Percentiles rank a stretch among this genome's conserved stretches.
Evolutionary conservation across 2,113 vertebrate species (phyloP).

Genomic region (Melanerpes formicivorus): DNA sequence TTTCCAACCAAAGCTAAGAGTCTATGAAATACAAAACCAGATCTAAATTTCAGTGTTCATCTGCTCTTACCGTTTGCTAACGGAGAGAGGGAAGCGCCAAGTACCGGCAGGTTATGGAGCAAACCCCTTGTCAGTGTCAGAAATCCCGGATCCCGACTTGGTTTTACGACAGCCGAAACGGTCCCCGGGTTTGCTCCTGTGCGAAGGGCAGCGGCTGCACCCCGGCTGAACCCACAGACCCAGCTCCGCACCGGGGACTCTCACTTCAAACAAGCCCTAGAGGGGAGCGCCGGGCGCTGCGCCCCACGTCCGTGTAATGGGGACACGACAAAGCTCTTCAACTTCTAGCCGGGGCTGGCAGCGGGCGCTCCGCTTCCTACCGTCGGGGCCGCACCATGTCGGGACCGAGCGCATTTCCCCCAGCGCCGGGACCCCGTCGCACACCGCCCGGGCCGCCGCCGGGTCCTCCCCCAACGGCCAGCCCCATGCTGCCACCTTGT

Average conservation of each 20-base stretch:
- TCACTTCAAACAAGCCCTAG: background rate
- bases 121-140: background rate
- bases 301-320: background rate
- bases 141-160: background rate
- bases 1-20: no score
- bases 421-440: no score
- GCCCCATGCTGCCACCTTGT: background rate
- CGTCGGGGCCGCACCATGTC: background rate
- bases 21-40: background rate
- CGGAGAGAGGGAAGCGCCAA: background rate
- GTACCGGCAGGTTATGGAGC: background rate
- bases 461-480: background rate
- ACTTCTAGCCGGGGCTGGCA: background rate
- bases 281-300: background rate
- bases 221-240: background rate
- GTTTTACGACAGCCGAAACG: background rate
- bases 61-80: background rate
- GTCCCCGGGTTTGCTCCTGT: background rate
- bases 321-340: background rate
- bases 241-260: rapidly evolving
- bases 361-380: background rate
- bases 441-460: background rate
- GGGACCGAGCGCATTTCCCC: background rate
- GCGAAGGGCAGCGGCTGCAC: background rate
- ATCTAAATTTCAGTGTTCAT: background rate